Conservation (phyloP, 2,888 invertebrate genomes). For the Aphidoletes aphidimyza region DNA sequence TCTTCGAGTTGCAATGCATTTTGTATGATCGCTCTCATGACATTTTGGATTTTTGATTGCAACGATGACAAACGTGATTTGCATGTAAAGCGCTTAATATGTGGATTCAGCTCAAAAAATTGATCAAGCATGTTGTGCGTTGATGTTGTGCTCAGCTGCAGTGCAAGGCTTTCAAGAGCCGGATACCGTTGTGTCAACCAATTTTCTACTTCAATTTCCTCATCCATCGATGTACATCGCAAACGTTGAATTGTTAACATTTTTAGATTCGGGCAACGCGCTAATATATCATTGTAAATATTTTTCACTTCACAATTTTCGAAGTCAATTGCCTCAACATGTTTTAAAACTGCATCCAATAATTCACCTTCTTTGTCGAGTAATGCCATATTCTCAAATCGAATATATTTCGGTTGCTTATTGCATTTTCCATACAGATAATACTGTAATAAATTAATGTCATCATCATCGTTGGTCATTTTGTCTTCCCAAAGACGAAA, state of each 20-base stretch:
- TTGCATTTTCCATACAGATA: neutral
- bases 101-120: neutral
- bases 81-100: neutral
- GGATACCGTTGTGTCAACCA: neutral
- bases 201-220: neutral
- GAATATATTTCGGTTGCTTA: neutral
- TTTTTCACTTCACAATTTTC: neutral
- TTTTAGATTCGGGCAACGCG: neutral
- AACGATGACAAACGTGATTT: neutral
- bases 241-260: neutral
- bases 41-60: neutral
- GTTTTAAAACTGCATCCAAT: neutral
- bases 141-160: neutral
- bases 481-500: neutral
- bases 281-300: neutral
- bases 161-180: neutral
- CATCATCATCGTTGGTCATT: neutral
- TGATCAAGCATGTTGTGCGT: neutral
- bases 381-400: neutral
- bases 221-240: neutral
- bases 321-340: neutral
- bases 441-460: neutral
- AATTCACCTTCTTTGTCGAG: neutral
- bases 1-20: neutral
- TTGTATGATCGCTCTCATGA: neutral